Conservation (phyloP, 1,140 invertebrate species). For the Akabosia matsudoensis region DNA sequence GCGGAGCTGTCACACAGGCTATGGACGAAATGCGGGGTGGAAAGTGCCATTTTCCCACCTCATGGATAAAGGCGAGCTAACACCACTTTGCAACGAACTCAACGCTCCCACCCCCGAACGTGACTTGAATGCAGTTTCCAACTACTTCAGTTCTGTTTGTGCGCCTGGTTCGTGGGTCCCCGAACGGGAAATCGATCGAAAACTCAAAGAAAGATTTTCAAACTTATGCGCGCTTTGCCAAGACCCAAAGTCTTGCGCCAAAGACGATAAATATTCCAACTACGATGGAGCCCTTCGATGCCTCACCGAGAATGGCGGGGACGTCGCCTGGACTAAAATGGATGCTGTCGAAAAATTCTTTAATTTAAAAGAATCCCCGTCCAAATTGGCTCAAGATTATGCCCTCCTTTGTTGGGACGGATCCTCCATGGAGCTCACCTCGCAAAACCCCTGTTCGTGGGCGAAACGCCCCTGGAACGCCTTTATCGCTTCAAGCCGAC, state of each 20-base stretch:
- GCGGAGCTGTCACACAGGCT: conserved; percentile 74
- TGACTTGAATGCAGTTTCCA: conserved; percentile 67
- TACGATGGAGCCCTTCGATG: conserved; percentile 80
- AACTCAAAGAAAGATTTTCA: conserved; percentile 68
- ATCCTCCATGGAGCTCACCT: conserved; percentile 61
- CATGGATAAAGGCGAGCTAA: conserved; percentile 63
- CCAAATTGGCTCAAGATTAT: conserved; percentile 10
- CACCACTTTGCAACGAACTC: conserved; percentile 62
- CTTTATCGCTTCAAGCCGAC: conserved; percentile 55
- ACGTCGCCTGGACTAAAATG: conserved; percentile 80
- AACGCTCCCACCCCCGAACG: conserved; percentile 66
- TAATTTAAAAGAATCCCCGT: conserved; percentile 36
- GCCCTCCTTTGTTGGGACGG: conserved; percentile 78
- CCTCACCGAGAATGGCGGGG: conserved; percentile 69
- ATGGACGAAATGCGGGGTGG: conserved; percentile 66
- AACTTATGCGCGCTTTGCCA: conserved; percentile 71
- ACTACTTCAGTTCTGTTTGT: conserved; percentile 70
- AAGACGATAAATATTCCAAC: conserved; percentile 74
- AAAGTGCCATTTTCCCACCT: conserved; percentile 63
- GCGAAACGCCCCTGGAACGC: conserved; percentile 76
- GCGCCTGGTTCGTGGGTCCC: conserved; percentile 73
- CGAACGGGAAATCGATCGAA: conserved; percentile 62
- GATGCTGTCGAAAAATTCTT: conserved; percentile 69
- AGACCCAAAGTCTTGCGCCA: conserved; percentile 68
- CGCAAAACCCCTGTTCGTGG: conserved; percentile 68